Evolutionary conservation across 2,888 invertebrate genomes (phyloP).

Genomic region (Zygogramma bicolorata): DNA sequence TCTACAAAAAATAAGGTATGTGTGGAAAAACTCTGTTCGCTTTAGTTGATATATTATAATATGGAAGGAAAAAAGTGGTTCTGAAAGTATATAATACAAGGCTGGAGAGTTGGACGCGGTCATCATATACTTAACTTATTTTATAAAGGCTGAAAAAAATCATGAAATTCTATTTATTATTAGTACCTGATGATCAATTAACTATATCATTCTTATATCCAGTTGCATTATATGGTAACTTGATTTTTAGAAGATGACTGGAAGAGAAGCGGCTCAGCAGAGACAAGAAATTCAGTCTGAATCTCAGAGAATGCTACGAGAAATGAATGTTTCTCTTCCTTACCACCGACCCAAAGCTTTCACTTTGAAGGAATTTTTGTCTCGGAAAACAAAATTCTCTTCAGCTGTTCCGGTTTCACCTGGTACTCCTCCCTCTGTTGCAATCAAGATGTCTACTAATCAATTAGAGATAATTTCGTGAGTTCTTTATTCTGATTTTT

Average conservation of each 20-base stretch:
- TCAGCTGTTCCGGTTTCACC: slow-evolving; percentile 60
- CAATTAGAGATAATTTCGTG: slow-evolving; percentile 77
- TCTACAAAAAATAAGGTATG: slow-evolving; percentile 37
- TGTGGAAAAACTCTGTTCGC: neutral
- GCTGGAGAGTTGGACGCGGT: too few relatives aligned
- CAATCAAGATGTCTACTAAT: slow-evolving; percentile 77
- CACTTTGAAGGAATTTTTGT: slow-evolving; percentile 83
- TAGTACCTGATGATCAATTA: too few relatives aligned
- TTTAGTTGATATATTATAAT: too few relatives aligned
- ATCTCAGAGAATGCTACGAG: slow-evolving; percentile 84
- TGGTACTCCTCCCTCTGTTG: slow-evolving; percentile 64
- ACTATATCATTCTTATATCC: too few relatives aligned
- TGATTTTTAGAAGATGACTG: slow-evolving; percentile 70
- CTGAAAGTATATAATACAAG: too few relatives aligned
- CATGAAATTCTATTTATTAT: too few relatives aligned
- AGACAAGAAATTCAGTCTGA: slow-evolving; percentile 85
- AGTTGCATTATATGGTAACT: too few relatives aligned
- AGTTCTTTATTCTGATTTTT: too few relatives aligned
- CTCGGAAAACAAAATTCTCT: slow-evolving; percentile 67
- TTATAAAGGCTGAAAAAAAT: too few relatives aligned
- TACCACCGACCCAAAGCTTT: slow-evolving; percentile 88
- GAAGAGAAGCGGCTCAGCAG: slow-evolving; percentile 76
- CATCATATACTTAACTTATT: too few relatives aligned
- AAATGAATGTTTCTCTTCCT: slow-evolving; percentile 81
- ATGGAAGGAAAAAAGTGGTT: too few relatives aligned